A percentile compares a stretch with the other conserved stretches of the same genome.
phyloP scores from a whole-genome alignment of 2,888 invertebrate species.

The Pseudococcus jackbeardsleyi region DNA sequence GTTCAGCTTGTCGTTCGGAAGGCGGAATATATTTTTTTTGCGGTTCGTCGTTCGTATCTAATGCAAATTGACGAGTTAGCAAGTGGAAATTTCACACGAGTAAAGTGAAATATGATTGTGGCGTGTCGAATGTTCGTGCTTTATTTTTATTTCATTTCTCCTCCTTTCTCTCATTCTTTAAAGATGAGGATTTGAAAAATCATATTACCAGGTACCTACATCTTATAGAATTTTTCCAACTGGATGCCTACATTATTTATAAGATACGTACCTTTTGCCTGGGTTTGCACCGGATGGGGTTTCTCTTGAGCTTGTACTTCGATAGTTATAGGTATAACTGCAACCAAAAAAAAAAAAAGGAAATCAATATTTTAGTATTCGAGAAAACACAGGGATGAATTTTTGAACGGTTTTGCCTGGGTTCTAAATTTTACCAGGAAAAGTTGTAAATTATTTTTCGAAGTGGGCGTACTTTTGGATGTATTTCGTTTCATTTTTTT shows the following conservation, averaged over 20 bases:
- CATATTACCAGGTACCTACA: not conserved
- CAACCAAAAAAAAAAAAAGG: not conserved
- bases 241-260: too few species aligned
- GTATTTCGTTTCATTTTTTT: too few species aligned
- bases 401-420: not conserved
- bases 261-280: not conserved
- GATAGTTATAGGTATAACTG: slow-evolving; percentile 41
- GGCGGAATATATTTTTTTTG: slow-evolving; percentile 66
- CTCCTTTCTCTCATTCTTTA: too few species aligned
- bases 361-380: not conserved
- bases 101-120: not conserved
- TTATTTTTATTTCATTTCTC: not conserved
- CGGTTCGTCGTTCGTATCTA: slow-evolving; percentile 44
- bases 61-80: not conserved
- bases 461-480: too few species aligned
- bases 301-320: slow-evolving; percentile 33
- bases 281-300: not conserved
- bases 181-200: not conserved
- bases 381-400: not conserved
- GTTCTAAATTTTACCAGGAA: too few species aligned
- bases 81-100: not conserved
- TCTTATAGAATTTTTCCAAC: too few species aligned
- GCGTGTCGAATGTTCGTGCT: too few species aligned
- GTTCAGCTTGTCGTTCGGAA: slow-evolving; percentile 65
- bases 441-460: too few species aligned